Evolutionary conservation across 2,888 invertebrate species (phyloP), one percentile per base, ranked within the genome.

Genomic region (Lepidocyrtinus sp.): DNA sequence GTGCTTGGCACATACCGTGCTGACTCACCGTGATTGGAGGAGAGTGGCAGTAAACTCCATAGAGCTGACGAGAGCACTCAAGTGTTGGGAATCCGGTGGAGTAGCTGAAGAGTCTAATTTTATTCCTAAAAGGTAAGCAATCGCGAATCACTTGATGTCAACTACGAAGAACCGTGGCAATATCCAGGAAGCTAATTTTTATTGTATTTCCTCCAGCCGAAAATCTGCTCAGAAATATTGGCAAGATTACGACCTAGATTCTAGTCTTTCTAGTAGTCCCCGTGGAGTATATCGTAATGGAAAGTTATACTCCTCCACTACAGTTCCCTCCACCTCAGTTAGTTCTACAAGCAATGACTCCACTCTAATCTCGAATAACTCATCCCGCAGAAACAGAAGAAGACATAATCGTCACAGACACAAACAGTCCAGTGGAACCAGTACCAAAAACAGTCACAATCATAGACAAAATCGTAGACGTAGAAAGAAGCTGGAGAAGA

Each of bases 1-100:
- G 2, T 98, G 97, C 88, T 93, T 98, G 71, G 96, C 97, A 0
- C 97, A 98, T 89, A 95, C 96, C 0, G 93, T 97, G 5, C 90
- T 97, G 0, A 95, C 95, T 1, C 94, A 95, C 87, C 91, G 94
- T 2, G 95, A 96, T 88, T 97, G 97, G 97, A 92, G 93, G 82
- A 91, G 93, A 82, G 93, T 97, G 22, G 94, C 94, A 88, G 94
- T 96, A 76, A 95, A 96, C 84, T 95, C 94, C 61, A 92, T 96
- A 62, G 93, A 95, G 15, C 89, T 97, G 79, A 94, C 96, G 0
- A 92, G 94, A 82, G 96, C 97, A 0, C 90, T 97, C 25, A 92
- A 93, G 74, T 97, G 97, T 88, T 97, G 97, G 97, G 96, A 96
- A 78, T 83, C 84, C 72, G 84, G 84, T 75, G 84, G 84, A 61